Percentiles rank a stretch among this genome's conserved stretches.
Conservation (phyloP, 2,888 invertebrate genomes). For the Miltochrista miniata region DNA sequence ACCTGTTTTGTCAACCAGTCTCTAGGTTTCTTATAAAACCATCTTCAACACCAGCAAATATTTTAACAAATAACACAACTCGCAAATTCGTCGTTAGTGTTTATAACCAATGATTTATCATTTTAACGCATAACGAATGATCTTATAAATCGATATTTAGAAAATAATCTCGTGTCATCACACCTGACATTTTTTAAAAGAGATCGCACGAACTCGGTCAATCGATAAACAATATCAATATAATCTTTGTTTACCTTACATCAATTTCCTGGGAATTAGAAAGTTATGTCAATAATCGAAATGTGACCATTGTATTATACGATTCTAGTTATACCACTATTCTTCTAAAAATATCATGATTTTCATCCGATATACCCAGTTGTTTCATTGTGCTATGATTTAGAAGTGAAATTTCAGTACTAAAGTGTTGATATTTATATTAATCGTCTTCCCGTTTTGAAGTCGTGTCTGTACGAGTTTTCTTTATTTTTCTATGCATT, state of each 20-base stretch:
- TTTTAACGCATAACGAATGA: background rate
- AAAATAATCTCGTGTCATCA: slow-evolving; percentile 15
- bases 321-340: slow-evolving; percentile 26
- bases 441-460: no score
- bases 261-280: slow-evolving; percentile 43
- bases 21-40: background rate
- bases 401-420: slow-evolving; percentile 8
- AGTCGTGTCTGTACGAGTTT: background rate
- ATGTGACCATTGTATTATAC: slow-evolving; percentile 34
- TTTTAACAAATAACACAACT: background rate
- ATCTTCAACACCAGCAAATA: background rate
- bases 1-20: background rate
- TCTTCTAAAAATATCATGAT: slow-evolving; percentile 7
- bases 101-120: background rate
- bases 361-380: background rate
- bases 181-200: slow-evolving; percentile 21
- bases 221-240: slow-evolving; percentile 36
- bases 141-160: slow-evolving; percentile 1
- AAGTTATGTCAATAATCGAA: slow-evolving; percentile 32
- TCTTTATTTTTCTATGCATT: background rate
- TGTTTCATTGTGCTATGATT: slow-evolving; percentile 18
- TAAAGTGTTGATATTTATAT: no score
- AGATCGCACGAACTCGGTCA: slow-evolving; percentile 38
- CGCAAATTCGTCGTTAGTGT: background rate
- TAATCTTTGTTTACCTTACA: slow-evolving; percentile 49